Base-by-base conservation (phyloP, 2,113 vertebrate species). In the Carettochelys insculpta region DNA sequence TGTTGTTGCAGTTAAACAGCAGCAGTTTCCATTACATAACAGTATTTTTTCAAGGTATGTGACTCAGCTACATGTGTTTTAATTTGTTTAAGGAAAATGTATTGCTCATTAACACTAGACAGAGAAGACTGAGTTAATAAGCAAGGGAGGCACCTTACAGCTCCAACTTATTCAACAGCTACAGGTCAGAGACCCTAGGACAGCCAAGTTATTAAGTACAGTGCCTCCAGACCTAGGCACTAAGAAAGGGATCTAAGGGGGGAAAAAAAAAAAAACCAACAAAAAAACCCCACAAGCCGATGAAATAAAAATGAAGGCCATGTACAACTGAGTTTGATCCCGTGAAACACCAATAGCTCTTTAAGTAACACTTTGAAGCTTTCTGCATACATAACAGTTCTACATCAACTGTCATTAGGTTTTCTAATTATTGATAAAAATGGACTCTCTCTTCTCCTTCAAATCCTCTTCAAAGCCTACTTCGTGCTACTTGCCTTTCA, bases 391-490 rank as follows among this genome's bases (percentile, higher is more conserved):
- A 27, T 87, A 38, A 38, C 83, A 79, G 47, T 22, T 87, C 68
- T 86, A 0, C 75, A 90, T 51, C n/a, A 86, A 82, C 27, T 50
- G 43, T 71, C 71, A n/a, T 14, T 90, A 91, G 58, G 20, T 89
- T 94, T 80, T 34, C 11, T 34, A 76, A 58, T 4, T 48, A 78
- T 90, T 79, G 41, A 58, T 80, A 52, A 82, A 88, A 83, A 3
- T 56, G 77, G 80, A 27, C 8, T 14, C 54, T 95, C 51, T 85
- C 48, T 80, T 85, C 68, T 88, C 24, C 78, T 89, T 82, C 83
- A 89, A 95, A 92, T 34, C 73, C 76, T 79, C 84, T 92, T 94
- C 83, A 95, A 79, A 94, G 93, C 77, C 45, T 20, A 83, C 79
- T 95, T 93, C 83, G 88, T 20, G 1, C 90, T 71, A 65, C 93